phyloP scores from a whole-genome alignment of 1,140 invertebrate genomes.

The Cydia pomonella region DNA sequence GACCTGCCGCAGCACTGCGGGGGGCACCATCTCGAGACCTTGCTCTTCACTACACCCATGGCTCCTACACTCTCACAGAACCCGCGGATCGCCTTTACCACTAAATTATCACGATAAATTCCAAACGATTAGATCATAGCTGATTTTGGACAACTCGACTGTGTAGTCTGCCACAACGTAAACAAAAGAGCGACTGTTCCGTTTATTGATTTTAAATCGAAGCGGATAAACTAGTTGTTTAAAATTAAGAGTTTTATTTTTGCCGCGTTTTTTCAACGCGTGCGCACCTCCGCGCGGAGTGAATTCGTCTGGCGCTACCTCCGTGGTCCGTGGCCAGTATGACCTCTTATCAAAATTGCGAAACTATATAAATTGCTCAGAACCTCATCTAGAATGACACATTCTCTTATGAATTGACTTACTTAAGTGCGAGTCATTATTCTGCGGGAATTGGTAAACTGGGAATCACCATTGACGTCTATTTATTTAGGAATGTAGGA shows the following conservation, averaged over 20 bases:
- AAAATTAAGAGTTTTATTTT: constrained; percentile 17
- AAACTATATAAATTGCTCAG: constrained; percentile 35
- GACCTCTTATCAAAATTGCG: constrained; percentile 68
- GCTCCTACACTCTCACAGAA: constrained; percentile 25
- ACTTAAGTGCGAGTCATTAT: background rate
- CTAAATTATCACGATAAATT: constrained; percentile 49
- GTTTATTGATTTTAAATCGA: constrained; percentile 35
- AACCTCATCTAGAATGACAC: constrained; percentile 23
- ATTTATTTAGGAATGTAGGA: constrained; percentile 7
- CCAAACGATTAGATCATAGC: constrained; percentile 55
- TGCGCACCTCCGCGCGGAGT: constrained; percentile 56
- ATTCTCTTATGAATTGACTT: background rate
- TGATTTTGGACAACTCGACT: constrained; percentile 50
- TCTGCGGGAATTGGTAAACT: background rate
- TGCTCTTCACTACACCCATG: constrained; percentile 67
- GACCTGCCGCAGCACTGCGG: constrained; percentile 49
- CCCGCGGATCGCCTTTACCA: constrained; percentile 40
- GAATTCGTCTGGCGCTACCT: constrained; percentile 52
- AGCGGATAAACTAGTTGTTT: background rate
- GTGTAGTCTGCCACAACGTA: constrained; percentile 58
- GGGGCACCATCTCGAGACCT: constrained; percentile 51
- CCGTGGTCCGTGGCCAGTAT: constrained; percentile 41
- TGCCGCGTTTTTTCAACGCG: constrained; percentile 44
- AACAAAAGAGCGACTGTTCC: constrained; percentile 52
- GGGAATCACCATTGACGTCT: constrained; percentile 25